These are phyloP conservation scores for Drosophila murphyi DNA, from an alignment of 1,140 invertebrate species.

Conservation along the genomic window DNA sequence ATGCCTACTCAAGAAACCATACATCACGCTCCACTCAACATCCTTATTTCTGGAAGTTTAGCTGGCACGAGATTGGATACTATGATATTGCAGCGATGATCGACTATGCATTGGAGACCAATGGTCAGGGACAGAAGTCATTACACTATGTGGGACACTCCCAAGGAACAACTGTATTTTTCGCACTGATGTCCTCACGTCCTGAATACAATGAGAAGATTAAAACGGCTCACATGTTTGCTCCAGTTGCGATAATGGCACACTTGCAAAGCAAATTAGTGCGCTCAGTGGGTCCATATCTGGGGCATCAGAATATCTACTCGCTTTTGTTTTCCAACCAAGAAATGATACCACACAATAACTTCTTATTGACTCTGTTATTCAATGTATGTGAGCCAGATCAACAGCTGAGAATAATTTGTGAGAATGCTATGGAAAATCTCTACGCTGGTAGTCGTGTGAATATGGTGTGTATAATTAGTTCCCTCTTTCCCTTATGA, in stretches of 20 bases:
- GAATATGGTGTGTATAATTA: constrained; percentile 47
- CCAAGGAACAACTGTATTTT: constrained; percentile 86
- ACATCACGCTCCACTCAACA: constrained; percentile 84
- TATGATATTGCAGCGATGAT: constrained; percentile 89
- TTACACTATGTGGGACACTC: constrained; percentile 89
- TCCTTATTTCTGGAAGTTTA: constrained; percentile 87
- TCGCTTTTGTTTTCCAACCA: constrained; percentile 83
- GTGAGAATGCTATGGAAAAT: constrained; percentile 1
- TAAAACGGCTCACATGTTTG: constrained; percentile 85
- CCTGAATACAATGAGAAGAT: constrained; percentile 87
- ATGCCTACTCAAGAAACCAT: constrained; percentile 85
- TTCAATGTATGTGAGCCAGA: constrained; percentile 85
- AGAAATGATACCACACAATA: constrained; percentile 70
- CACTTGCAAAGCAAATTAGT: constrained; percentile 74
- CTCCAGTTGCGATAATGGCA: constrained; percentile 86
- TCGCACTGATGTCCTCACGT: constrained; percentile 85
- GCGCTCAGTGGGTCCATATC: constrained; percentile 56
- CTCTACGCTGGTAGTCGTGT: constrained; percentile 35
- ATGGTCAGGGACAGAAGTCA: constrained; percentile 84
- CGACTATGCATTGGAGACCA: constrained; percentile 87
- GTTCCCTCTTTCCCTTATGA: too few relatives aligned
- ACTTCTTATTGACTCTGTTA: constrained; percentile 50
- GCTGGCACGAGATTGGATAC: constrained; percentile 88
- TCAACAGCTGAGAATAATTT: constrained; percentile 53
- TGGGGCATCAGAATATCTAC: constrained; percentile 71